These are phyloP conservation scores for Drosophila robusta DNA, from an alignment of 2,888 invertebrate species.

Conservation along the genomic window DNA sequence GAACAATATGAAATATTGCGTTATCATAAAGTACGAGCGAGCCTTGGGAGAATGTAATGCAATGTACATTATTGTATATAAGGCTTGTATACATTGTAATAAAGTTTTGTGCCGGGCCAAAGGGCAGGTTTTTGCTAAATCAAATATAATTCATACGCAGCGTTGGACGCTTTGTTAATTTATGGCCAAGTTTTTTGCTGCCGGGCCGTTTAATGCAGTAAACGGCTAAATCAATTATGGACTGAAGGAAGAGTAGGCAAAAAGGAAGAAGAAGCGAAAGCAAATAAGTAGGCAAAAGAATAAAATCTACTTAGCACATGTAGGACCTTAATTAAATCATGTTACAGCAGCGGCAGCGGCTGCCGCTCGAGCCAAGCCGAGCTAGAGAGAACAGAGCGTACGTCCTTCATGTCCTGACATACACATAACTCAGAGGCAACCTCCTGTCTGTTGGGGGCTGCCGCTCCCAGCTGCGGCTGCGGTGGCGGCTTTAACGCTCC, in stretches of 20 bases:
- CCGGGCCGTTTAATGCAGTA: constrained; percentile 61
- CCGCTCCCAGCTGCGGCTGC: constrained; percentile 1
- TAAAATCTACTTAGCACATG: constrained; percentile 79
- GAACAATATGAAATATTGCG: constrained; percentile 53
- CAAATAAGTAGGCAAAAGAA: constrained; percentile 44
- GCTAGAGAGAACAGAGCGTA: constrained; percentile 6
- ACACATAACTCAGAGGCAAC: constrained; percentile 54
- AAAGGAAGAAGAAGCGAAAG: background rate
- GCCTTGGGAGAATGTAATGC: constrained; percentile 36
- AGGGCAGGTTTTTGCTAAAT: constrained; percentile 42
- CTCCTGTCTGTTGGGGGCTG: constrained; percentile 7
- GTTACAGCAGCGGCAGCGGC: constrained; percentile 23
- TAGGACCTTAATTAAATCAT: constrained; percentile 79
- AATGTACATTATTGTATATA: constrained; percentile 40
- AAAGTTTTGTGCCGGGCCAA: background rate
- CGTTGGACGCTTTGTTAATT: constrained; percentile 43
- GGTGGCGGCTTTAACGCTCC: constrained; percentile 56
- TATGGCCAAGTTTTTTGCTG: constrained; percentile 40
- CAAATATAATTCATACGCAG: constrained; percentile 65
- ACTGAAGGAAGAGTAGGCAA: constrained; percentile 16
- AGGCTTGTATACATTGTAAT: background rate
- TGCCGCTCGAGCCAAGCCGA: background rate
- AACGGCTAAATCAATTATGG: constrained; percentile 76
- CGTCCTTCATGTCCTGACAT: constrained; percentile 51
- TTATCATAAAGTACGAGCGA: constrained; percentile 44